Percentiles rank a stretch among this genome's conserved stretches.
These are phyloP conservation scores for Labia minor DNA, from an alignment of 2,888 invertebrate genomes.

Conservation along the genomic window DNA sequence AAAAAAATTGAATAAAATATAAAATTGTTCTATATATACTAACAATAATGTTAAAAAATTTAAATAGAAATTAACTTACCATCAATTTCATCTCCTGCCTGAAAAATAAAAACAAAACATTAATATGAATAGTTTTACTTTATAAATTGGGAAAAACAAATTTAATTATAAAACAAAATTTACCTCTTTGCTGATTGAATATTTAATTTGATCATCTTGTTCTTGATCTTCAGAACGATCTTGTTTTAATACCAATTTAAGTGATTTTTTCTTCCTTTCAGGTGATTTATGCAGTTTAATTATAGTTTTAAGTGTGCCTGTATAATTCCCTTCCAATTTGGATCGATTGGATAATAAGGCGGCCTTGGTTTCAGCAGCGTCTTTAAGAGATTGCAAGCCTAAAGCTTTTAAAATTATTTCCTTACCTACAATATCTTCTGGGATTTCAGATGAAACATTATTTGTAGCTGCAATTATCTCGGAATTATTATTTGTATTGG, in stretches of 20 bases:
- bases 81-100: neutral
- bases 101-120: neutral
- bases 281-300: conserved; percentile 54
- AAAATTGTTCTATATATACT: too few species aligned
- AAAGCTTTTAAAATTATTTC: conserved; percentile 62
- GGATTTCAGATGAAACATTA: conserved; percentile 41
- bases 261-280: conserved; percentile 48
- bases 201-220: conserved; percentile 26
- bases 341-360: conserved; percentile 33
- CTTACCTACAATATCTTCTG: conserved; percentile 56
- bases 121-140: too few species aligned
- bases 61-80: too few species aligned
- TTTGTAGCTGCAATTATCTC: neutral
- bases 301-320: conserved; percentile 73
- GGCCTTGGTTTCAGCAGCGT: conserved; percentile 40
- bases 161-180: conserved; percentile 27
- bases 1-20: neutral
- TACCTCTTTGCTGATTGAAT: conserved; percentile 54
- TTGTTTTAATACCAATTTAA: conserved; percentile 18
- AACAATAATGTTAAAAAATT: too few species aligned
- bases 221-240: conserved; percentile 19
- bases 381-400: conserved; percentile 62
- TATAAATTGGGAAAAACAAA: neutral
- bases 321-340: conserved; percentile 45
- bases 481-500: neutral